Percentiles rank a stretch among this genome's conserved stretches.
Conservation (phyloP, 2,113 vertebrate genomes). For the Tautogolabrus adspersus region DNA sequence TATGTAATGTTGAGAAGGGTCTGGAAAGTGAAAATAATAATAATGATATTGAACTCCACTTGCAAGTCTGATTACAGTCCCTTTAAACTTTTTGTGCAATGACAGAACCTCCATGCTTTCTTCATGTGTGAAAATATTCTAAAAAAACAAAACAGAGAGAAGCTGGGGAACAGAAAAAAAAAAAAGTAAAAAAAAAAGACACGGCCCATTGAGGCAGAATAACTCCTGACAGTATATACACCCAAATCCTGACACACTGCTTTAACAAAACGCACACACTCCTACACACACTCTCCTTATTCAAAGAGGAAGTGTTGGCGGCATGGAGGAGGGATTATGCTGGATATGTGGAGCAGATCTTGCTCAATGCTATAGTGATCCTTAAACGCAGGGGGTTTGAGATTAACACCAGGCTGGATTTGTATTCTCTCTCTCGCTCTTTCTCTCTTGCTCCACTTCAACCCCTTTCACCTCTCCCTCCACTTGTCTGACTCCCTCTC, state of each 20-base stretch:
- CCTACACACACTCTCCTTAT: conserved; percentile 6
- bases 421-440: conserved; percentile 34
- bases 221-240: conserved; percentile 26
- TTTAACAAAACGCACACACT: conserved; percentile 18
- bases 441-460: neutral
- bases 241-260: conserved; percentile 7
- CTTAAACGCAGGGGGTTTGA: conserved; percentile 50
- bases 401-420: conserved; percentile 52
- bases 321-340: conserved; percentile 58
- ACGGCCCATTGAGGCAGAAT: conserved; percentile 38
- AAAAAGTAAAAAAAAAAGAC: conserved; percentile 3
- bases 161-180: neutral
- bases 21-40: no score
- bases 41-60: no score
- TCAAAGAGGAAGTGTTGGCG: conserved; percentile 48
- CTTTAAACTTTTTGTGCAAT: no score
- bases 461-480: conserved; percentile 35
- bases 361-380: conserved; percentile 56
- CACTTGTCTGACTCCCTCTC: conserved; percentile 17
- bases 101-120: no score
- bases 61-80: no score
- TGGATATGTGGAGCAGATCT: conserved; percentile 70
- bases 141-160: neutral
- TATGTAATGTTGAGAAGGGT: no score
- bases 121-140: neutral